Conservation (phyloP, 37 sponge, comb jelly and placozoan genomes). For the Bolinopsis microptera region DNA sequence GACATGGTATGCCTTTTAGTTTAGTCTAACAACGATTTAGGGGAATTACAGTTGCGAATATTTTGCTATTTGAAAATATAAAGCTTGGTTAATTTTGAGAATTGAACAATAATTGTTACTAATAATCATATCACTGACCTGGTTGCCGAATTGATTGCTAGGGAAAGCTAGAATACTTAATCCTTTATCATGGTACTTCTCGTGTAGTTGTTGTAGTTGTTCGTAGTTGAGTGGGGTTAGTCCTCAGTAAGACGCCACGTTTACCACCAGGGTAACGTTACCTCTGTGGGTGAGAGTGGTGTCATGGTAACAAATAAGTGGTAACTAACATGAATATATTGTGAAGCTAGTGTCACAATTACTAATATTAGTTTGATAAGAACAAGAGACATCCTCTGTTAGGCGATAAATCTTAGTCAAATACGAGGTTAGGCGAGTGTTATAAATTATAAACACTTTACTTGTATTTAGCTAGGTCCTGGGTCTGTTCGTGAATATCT, state of each 20-base stretch:
- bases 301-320: neutral
- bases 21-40: no score
- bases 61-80: no score
- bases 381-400: no score
- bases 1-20: no score
- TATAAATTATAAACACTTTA: neutral
- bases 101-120: no score
- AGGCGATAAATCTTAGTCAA: no score
- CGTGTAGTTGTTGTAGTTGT: conserved; percentile 75
- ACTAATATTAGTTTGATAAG: no score
- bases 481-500: neutral
- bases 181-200: conserved; percentile 67
- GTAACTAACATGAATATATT: neutral
- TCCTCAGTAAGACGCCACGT: conserved; percentile 91
- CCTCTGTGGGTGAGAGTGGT: neutral
- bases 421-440: no score
- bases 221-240: conserved; percentile 85
- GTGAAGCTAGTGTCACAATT: no score
- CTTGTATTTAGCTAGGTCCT: conserved; percentile 14
- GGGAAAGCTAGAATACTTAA: conserved; percentile 85
- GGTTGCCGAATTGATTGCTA: conserved; percentile 91
- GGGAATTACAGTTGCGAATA: no score
- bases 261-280: conserved; percentile 80
- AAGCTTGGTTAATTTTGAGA: no score
- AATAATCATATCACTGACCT: conserved; percentile 68